phyloP scores from a whole-genome alignment of 2,113 vertebrate genomes.

The Nothocercus nigrocapillus region DNA sequence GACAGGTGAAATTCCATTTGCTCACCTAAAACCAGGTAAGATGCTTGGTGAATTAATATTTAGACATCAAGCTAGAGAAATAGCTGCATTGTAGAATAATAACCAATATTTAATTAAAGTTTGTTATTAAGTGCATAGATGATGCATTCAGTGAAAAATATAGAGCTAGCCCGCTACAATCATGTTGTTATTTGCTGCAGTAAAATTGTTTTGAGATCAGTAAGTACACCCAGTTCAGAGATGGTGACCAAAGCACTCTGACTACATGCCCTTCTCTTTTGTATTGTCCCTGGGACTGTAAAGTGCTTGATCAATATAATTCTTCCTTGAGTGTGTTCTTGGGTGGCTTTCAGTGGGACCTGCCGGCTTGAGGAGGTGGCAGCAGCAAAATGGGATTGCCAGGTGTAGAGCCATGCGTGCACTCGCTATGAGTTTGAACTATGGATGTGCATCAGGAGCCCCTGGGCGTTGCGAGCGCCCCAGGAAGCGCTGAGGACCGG shows the following conservation, averaged over 20 bases:
- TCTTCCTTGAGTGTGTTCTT: neutral
- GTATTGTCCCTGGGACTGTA: neutral
- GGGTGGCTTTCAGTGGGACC: neutral
- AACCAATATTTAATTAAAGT: neutral
- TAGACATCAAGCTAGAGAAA: neutral
- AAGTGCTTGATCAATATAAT: neutral
- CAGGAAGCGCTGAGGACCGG: neutral
- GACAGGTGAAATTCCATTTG: constrained; percentile 92
- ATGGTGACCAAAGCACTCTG: neutral
- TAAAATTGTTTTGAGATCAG: neutral
- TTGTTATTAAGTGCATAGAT: neutral
- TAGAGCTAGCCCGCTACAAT: neutral
- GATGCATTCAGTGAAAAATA: neutral
- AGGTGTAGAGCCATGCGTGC: neutral
- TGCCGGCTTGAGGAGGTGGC: neutral
- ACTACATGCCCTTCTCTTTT: neutral
- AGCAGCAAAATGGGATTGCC: neutral
- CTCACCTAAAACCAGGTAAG: constrained; percentile 93
- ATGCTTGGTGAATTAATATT: neutral
- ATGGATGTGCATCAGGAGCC: neutral
- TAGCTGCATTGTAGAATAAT: neutral
- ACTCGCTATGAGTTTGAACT: too few species aligned
- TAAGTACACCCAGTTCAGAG: neutral
- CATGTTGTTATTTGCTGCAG: neutral
- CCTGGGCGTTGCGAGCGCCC: neutral